Percentiles rank a stretch among this genome's conserved stretches.
phyloP scores from a whole-genome alignment of 2,797 vertebrate species.

The Hyperoplus lanceolatus region DNA sequence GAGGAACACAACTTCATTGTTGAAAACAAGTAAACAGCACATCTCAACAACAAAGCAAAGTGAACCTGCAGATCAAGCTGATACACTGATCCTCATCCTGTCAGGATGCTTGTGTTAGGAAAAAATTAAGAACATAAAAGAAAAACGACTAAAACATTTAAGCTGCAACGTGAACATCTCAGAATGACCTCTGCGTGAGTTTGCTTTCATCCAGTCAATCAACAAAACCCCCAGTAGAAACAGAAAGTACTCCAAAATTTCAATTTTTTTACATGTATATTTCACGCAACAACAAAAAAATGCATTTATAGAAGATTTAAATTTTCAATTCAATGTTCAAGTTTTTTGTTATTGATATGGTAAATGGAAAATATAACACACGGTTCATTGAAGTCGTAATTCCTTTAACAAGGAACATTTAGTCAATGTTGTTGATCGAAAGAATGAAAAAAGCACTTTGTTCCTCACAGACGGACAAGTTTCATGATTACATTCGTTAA shows the following conservation, averaged over 20 bases:
- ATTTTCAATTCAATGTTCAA: background rate
- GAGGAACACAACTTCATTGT: no score
- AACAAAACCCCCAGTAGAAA: background rate
- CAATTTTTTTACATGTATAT: background rate
- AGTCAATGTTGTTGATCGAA: background rate
- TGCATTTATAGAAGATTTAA: background rate
- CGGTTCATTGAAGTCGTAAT: background rate
- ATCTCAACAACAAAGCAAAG: background rate
- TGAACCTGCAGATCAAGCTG: background rate
- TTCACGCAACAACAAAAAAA: background rate
- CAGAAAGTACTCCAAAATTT: background rate
- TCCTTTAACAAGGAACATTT: background rate
- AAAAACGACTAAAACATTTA: no score
- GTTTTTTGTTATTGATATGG: background rate
- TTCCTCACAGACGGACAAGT: background rate
- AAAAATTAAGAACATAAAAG: background rate
- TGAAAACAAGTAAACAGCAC: no score
- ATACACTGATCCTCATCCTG: background rate
- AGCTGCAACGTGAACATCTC: background rate
- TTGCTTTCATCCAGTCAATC: background rate
- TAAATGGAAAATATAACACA: background rate
- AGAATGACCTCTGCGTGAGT: background rate
- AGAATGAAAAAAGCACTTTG: conserved; percentile 1
- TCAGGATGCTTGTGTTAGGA: no score
- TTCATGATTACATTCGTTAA: background rate